phyloP scores from a whole-genome alignment of 2,888 invertebrate genomes.

The Glaucopsyche alexis region DNA sequence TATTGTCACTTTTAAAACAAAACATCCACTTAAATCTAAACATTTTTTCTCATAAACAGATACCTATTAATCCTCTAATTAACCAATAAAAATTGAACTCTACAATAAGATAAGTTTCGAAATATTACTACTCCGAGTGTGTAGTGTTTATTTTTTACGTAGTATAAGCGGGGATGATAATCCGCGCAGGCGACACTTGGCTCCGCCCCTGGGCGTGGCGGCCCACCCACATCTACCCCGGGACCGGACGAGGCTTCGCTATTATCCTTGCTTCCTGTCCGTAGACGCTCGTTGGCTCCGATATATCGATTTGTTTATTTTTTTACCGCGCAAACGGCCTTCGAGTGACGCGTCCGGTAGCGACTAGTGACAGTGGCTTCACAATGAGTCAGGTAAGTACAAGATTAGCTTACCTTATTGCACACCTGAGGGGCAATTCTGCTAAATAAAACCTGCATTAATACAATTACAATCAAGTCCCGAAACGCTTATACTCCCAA shows the following conservation, averaged over 20 bases:
- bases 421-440: too few relatives aligned
- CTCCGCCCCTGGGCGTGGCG: conserved; percentile 52
- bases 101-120: conserved; percentile 3
- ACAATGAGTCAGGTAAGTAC: conserved; percentile 42
- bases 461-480: too few relatives aligned
- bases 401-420: neutral
- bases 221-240: conserved; percentile 48
- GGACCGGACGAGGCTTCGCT: conserved; percentile 63
- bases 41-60: too few relatives aligned
- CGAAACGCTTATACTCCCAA: too few relatives aligned
- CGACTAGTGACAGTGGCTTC: conserved; percentile 42
- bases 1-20: too few relatives aligned
- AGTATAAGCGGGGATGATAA: conserved; percentile 41
- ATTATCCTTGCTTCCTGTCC: conserved; percentile 78
- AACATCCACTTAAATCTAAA: too few relatives aligned
- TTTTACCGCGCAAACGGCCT: conserved; percentile 67
- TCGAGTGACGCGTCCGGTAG: conserved; percentile 52
- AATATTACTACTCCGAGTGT: too few relatives aligned
- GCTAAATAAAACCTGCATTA: too few relatives aligned
- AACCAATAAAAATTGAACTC: neutral
- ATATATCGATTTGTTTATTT: conserved; percentile 78
- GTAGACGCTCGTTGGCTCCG: conserved; percentile 71
- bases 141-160: neutral
- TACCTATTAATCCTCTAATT: too few relatives aligned
- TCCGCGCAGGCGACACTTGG: conserved; percentile 49